phyloP scores from a whole-genome alignment of 37 sponge, comb jelly and placozoan genomes.

The Axinella damicornis region DNA sequence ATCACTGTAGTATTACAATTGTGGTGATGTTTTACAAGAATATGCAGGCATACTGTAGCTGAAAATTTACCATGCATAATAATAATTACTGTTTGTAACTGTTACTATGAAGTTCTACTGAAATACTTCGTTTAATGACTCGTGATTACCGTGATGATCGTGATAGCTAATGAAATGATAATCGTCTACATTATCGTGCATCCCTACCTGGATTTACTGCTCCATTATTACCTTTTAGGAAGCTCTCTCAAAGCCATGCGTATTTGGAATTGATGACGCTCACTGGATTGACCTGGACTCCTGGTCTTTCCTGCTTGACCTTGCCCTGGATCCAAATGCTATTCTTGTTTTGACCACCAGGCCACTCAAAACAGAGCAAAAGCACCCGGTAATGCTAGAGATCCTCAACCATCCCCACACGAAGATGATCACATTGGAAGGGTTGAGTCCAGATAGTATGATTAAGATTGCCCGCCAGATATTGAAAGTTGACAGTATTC shows the following conservation, averaged over 20 bases:
- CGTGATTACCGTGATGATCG: background rate
- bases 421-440: constrained; percentile 48
- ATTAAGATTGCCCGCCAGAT: constrained; percentile 73
- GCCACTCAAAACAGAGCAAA: constrained; percentile 8
- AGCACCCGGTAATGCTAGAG: constrained; percentile 45
- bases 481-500: constrained; percentile 70
- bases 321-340: constrained; percentile 75
- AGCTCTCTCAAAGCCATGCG: constrained; percentile 62
- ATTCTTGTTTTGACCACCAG: constrained; percentile 67
- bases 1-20: background rate
- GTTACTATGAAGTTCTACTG: too few species aligned
- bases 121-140: too few species aligned
- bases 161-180: background rate
- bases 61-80: too few species aligned
- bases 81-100: too few species aligned
- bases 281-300: constrained; percentile 93
- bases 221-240: constrained; percentile 35
- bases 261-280: constrained; percentile 92
- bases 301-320: constrained; percentile 88
- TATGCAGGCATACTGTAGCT: too few species aligned
- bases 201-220: too few species aligned
- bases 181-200: constrained; percentile 1
- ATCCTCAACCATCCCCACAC: constrained; percentile 56
- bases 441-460: constrained; percentile 69
- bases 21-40: background rate